Base-by-base conservation (phyloP, 2,888 invertebrate species). In the Lysandra bellargus region DNA sequence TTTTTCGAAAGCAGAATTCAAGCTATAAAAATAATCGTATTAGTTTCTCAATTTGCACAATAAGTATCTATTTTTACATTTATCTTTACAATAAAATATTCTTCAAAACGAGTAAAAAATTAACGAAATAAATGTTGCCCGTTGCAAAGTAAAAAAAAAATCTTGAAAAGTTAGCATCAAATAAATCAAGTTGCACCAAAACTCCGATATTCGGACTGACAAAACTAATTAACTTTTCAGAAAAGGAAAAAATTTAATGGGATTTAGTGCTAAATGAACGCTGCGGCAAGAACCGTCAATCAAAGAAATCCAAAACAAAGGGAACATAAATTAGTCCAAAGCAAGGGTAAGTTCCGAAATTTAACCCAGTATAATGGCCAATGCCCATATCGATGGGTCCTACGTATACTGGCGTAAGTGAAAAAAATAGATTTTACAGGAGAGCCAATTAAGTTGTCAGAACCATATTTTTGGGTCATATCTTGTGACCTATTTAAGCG, bases 311-410 rank as follows among this genome's bases (percentile, higher is more conserved):
- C 78, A 79, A 81, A 84, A 83, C 82, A 83, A 83, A 82, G 79
- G 78, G 80, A 79, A 78, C 82, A 83, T 83, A 83, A 84, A 82
- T 83, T 83, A 83, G 79, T 30, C 12, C 74, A 73, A 77, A 69
- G 69, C 1, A 17, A 57, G 14, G 57, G 57, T 57, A 57, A 57
- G 57, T 57, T 57, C 17, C 57, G 4, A 17, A 57, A 57, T 57
- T 1, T 57, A 17, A 57, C 57, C 57, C 57, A 49, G 9, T 49
- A 49, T 49, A 49, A 2, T 49, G 9, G 9, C 49, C 9, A 49
- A 49, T 49, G 9, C 9, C 49, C 49, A 49, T 3, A 3, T 9
- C 3, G 3, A 37, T n/a, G n/a, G n/a, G n/a, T n/a, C n/a, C n/a
- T n/a, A n/a, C n/a, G n/a, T n/a, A n/a, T n/a, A n/a, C n/a, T n/a